Percentiles rank a stretch among this genome's conserved stretches.
phyloP scores from a whole-genome alignment of 2,797 vertebrate species.

The Huso huso region DNA sequence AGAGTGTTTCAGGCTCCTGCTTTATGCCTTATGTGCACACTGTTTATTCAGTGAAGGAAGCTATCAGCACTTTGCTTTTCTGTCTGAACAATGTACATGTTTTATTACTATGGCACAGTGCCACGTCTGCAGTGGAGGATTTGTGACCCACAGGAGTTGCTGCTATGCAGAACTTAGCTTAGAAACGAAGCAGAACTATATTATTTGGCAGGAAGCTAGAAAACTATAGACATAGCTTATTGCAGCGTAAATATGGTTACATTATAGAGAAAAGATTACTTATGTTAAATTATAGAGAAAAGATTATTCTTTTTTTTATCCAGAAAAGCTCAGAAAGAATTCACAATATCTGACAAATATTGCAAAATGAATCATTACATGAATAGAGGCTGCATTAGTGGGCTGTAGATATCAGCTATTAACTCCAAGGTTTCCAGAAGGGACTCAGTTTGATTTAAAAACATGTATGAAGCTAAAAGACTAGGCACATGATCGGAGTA shows the following conservation, averaged over 20 bases:
- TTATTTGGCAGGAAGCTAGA: neutral
- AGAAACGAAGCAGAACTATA: neutral
- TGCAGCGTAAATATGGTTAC: neutral
- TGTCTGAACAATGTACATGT: conserved; percentile 44
- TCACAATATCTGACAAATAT: no score
- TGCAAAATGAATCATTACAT: no score
- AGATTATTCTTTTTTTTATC: no score
- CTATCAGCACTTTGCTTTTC: neutral
- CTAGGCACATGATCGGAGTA: no score
- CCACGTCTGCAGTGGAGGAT: conserved; percentile 58
- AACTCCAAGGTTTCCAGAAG: no score
- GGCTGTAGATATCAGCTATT: no score
- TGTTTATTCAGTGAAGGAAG: conserved; percentile 2
- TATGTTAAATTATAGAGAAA: no score
- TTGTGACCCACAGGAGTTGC: conserved; percentile 60
- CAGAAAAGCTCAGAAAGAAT: no score
- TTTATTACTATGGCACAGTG: conserved; percentile 52
- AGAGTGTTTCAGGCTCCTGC: neutral
- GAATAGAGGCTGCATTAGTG: no score
- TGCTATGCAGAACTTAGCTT: conserved; percentile 56
- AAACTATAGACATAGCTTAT: neutral
- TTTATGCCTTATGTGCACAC: neutral
- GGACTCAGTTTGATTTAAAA: no score
- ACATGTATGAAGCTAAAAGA: no score
- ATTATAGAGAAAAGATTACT: no score